Base-by-base conservation (phyloP, 1,140 invertebrate species). In the Diuraphis noxia region DNA sequence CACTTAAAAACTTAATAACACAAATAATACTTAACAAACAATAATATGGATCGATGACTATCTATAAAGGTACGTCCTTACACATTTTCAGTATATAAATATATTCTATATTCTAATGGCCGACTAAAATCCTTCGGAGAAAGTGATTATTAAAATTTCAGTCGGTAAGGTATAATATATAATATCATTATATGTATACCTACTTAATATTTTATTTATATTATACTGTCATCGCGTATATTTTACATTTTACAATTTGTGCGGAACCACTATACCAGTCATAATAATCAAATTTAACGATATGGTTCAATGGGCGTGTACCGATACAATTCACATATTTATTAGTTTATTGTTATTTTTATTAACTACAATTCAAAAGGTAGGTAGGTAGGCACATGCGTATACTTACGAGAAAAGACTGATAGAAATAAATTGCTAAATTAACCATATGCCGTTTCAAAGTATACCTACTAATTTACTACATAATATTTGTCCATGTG, bases 1-100 rank as follows among this genome's bases (percentile, higher is more conserved):
- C 43, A 84, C 34, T 56, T 84, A 63, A 84, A 84, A 56, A 79
- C 36, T 40, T 56, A 88, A 88, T 56, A 87, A 87, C 34, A 87
- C 30, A 56, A 87, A 88, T 40, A 40, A 88, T 9, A 86, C 34
- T 86, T 25, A 38, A 63, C n/a, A 88, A 23, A 88, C 36, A 79
- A 34, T 43, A 85, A 85, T 34, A 43, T 19, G 82, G 17, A 85
- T 84, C 30, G 10, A 19, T 41, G 10, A 84, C 3, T 63, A 72
- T 72, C 56, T 72, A 72, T 72, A 72, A 72, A 72, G 30, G n/a
- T 72, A 72, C n/a, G 56, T n/a, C 13, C n/a, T 72, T 72, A 72
- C n/a, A 72, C 56, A 72, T 72, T 72, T n/a, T 72, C 13, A 13
- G 30, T 72, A n/a, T 30, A 30, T n/a, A 72, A 72, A 72, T n/a